A percentile compares a stretch with the other conserved stretches of the same genome.
Conservation (phyloP, 1,140 invertebrate species). For the Phymastichus coffea region DNA sequence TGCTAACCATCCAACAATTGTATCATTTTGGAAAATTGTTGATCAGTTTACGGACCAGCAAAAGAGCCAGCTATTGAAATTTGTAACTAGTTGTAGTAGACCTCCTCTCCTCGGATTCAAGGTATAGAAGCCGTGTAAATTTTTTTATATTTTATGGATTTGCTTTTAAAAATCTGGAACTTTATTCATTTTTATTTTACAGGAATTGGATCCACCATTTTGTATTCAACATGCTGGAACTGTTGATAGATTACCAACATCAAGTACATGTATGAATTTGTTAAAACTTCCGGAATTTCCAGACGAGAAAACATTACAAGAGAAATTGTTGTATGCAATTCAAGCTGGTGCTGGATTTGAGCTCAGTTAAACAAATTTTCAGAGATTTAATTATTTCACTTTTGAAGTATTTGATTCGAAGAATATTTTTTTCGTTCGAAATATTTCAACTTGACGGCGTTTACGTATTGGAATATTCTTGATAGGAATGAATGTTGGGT, state of each 20-base stretch:
- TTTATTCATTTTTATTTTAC: conserved; percentile 16
- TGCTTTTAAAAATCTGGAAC: conserved; percentile 1
- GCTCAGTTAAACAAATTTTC: conserved; percentile 69
- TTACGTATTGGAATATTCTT: no score
- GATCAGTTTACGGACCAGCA: conserved; percentile 81
- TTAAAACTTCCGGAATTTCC: conserved; percentile 91
- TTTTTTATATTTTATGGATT: neutral
- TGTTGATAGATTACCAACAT: conserved; percentile 85
- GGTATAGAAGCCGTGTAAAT: conserved; percentile 55
- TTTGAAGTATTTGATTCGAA: conserved; percentile 11
- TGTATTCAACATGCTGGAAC: conserved; percentile 91
- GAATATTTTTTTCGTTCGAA: conserved; percentile 12
- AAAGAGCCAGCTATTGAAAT: conserved; percentile 86
- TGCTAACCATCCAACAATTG: conserved; percentile 74
- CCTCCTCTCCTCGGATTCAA: conserved; percentile 97
- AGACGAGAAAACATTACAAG: conserved; percentile 72
- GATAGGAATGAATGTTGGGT: no score
- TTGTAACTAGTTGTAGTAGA: conserved; percentile 95
- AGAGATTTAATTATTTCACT: neutral
- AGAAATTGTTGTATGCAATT: conserved; percentile 91
- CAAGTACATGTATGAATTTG: conserved; percentile 97
- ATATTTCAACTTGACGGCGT: no score
- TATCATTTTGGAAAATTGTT: conserved; percentile 84
- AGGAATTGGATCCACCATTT: conserved; percentile 92
- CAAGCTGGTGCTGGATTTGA: conserved; percentile 95